phyloP scores from a whole-genome alignment of 2,113 vertebrate genomes.

The Microtus oregoni region DNA sequence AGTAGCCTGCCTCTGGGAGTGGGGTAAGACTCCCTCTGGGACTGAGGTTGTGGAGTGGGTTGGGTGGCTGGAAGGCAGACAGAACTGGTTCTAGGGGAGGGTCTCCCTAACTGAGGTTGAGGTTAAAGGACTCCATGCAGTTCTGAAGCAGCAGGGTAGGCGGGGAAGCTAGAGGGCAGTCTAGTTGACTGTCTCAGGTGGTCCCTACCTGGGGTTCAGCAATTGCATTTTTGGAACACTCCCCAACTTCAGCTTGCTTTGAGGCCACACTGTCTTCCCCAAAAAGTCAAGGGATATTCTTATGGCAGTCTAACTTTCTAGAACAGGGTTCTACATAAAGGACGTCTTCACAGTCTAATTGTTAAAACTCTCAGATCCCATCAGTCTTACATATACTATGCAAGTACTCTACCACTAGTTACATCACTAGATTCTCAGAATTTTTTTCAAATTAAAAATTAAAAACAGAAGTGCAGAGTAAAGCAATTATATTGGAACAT shows the following conservation, averaged over 20 bases:
- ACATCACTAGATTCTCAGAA: not conserved
- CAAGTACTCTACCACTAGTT: not conserved
- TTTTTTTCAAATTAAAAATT: slow-evolving; percentile 36
- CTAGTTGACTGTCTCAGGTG: not conserved
- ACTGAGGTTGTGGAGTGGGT: not conserved
- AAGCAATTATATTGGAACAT: slow-evolving; percentile 41
- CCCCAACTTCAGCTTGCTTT: not conserved
- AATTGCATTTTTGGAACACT: not conserved
- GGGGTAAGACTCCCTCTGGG: not conserved
- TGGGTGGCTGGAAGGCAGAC: not conserved
- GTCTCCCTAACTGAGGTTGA: not conserved
- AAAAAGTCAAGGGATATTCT: not conserved
- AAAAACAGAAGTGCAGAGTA: slow-evolving; percentile 46
- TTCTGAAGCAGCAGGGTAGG: not conserved
- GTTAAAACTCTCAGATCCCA: not conserved
- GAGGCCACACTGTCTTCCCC: not conserved
- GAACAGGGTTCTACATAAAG: not conserved
- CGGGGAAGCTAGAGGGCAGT: not conserved
- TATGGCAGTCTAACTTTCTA: slow-evolving; percentile 29
- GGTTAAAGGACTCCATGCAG: not conserved
- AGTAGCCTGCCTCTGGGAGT: not conserved
- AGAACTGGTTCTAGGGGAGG: not conserved
- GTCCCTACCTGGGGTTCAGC: not conserved
- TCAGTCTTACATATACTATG: not conserved
- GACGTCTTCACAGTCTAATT: not conserved